phyloP scores from a whole-genome alignment of 2,888 invertebrate species.

The Megalurothrips usitatus region DNA sequence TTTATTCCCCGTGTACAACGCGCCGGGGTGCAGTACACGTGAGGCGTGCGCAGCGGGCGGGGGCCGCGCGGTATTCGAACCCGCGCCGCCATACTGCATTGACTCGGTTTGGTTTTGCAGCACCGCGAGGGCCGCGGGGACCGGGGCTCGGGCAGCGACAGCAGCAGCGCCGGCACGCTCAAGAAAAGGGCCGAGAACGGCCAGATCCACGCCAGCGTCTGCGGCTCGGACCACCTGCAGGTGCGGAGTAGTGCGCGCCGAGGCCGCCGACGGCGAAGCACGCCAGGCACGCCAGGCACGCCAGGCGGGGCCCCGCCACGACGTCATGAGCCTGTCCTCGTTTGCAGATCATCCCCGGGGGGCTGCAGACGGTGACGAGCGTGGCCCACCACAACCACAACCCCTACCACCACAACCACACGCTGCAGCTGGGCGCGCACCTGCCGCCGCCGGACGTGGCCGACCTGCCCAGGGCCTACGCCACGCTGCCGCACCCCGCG shows the following conservation, averaged over 20 bases:
- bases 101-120: not conserved
- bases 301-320: no score
- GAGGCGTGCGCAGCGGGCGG: not conserved
- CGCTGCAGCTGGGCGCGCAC: constrained; percentile 15
- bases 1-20: no score
- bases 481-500: constrained; percentile 14
- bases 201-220: constrained; percentile 19
- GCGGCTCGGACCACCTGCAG: constrained; percentile 5
- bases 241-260: no score
- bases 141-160: not conserved
- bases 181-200: constrained; percentile 16
- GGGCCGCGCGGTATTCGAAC: not conserved
- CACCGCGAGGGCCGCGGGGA: not conserved
- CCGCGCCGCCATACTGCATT: not conserved
- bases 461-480: constrained; percentile 10
- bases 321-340: no score
- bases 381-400: constrained; percentile 13
- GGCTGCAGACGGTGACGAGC: constrained; percentile 11
- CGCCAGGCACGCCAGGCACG: no score
- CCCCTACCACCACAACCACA: constrained; percentile 20
- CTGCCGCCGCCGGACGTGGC: constrained; percentile 17
- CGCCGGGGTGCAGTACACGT: no score
- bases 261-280: no score
- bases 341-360: constrained; percentile 10
- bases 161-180: constrained; percentile 7